Conservation (phyloP, 2,797 vertebrate genomes). For the Megalops cyprinoides region DNA sequence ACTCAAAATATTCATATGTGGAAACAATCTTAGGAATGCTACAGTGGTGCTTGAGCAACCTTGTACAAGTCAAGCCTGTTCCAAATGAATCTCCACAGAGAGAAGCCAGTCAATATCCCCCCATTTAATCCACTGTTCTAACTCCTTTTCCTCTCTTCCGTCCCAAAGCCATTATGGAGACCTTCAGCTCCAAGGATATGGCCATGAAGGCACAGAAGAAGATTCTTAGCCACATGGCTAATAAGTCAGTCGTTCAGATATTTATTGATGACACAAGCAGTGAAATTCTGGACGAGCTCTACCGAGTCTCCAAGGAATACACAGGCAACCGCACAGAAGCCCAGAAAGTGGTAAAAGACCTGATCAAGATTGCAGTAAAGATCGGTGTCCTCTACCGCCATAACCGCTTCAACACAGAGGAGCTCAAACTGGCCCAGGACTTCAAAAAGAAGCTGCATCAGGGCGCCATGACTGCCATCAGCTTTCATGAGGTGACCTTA, state of each 20-base stretch:
- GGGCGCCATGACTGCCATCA: conserved; percentile 88
- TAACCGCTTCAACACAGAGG: conserved; percentile 77
- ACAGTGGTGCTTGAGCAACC: no score
- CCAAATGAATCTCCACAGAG: no score
- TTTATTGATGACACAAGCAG: conserved; percentile 89
- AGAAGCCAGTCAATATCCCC: no score
- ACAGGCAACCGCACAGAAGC: conserved; percentile 78
- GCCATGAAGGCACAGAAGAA: conserved; percentile 88
- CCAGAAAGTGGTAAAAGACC: conserved; percentile 88
- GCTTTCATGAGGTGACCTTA: conserved; percentile 80
- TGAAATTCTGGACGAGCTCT: conserved; percentile 89
- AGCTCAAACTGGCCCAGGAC: conserved; percentile 77
- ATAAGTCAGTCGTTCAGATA: conserved; percentile 81
- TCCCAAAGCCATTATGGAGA: conserved; percentile 76
- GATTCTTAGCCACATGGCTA: conserved; percentile 86
- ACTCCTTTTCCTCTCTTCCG: conserved; percentile 5
- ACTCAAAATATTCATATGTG: no score
- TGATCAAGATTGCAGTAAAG: conserved; percentile 89
- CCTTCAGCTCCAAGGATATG: conserved; percentile 87
- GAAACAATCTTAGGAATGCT: no score
- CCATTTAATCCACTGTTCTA: neutral
- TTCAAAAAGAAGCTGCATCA: conserved; percentile 85
- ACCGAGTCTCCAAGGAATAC: conserved; percentile 85
- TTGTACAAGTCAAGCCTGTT: no score
- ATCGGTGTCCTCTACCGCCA: conserved; percentile 84